These are phyloP conservation scores for Congeria kusceri DNA, from an alignment of 2,888 invertebrate genomes.

Conservation along the genomic window DNA sequence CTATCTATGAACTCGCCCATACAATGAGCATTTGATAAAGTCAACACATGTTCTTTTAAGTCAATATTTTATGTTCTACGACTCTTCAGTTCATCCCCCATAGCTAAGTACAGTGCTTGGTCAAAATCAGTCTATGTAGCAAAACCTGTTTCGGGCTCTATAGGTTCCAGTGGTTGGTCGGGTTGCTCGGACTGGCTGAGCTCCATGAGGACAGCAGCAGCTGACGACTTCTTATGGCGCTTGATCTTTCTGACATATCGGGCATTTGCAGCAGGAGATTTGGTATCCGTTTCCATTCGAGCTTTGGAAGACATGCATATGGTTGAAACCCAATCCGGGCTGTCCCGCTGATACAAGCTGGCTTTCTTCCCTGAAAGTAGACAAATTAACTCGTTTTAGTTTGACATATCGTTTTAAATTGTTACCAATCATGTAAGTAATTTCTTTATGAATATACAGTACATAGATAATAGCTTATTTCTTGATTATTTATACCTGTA, in stretches of 20 bases:
- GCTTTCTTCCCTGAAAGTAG: conserved; percentile 6
- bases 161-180: neutral
- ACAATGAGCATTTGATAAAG: neutral
- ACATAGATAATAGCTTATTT: too few relatives aligned
- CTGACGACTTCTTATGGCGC: conserved; percentile 10
- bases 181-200: neutral
- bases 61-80: neutral
- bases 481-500: too few relatives aligned
- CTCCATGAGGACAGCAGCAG: conserved; percentile 21
- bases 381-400: too few relatives aligned
- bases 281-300: conserved; percentile 4
- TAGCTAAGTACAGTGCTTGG: conserved; percentile 9
- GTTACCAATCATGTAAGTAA: too few relatives aligned
- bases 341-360: conserved; percentile 9
- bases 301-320: conserved; percentile 16
- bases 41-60: conserved; percentile 7
- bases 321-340: conserved; percentile 23
- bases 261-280: conserved; percentile 20
- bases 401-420: too few relatives aligned
- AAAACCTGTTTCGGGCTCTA: conserved; percentile 5
- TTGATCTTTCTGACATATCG: conserved; percentile 16
- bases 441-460: too few relatives aligned
- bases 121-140: conserved; percentile 4
- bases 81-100: neutral
- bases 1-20: conserved; percentile 1